Evolutionary conservation across 2,888 invertebrate genomes (phyloP), one percentile per base, ranked within the genome.

Genomic region (Ochropacha duplaris): DNA sequence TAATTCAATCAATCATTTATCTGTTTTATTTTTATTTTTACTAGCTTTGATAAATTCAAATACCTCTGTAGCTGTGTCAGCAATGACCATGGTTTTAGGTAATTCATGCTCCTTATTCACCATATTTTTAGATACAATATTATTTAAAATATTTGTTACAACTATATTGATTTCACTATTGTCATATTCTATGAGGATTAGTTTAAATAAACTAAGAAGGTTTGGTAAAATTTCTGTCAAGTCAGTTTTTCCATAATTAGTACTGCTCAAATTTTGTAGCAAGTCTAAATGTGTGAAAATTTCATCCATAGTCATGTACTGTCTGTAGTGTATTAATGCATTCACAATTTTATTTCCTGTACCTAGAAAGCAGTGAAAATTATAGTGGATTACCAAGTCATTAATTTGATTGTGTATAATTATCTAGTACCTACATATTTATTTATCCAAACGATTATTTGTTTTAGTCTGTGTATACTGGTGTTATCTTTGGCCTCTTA

Each of bases 131-230:
- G 84, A 69, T 31, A 90, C 66, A 50, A 91, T 64, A 67, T 87
- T 88, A 58, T 83, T 84, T 28, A 91, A 59, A 61, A 88, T 85
- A 57, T 80, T 84, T 3, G 86, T 86, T 51, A 90, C 62, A 44
- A 83, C 58, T 61, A 87, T 84, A 66, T 91, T 91, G 62, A 91
- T 83, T 74, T 84, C 83, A 69, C 87, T 88, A 49, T 84, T 81
- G 64, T 91, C 79, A 65, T 83, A 88, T 62, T 88, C 83, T n/a
- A 76, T 58, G 4, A 91, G 71, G 66, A 90, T 68, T 36, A 72
- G 64, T 66, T 81, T 86, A 57, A 90, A 87, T 59, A 90, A 64
- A 22, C 59, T 54, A 14, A 88, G 57, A 39, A 89, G 52, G n/a
- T 62, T 62, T n/a, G 83, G 81, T 16, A 90, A 69, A 59, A 76